A percentile compares a stretch with the other conserved stretches of the same genome.
These are phyloP conservation scores for Parnassius glacialis DNA, from an alignment of 2,888 invertebrate genomes.

Conservation along the genomic window DNA sequence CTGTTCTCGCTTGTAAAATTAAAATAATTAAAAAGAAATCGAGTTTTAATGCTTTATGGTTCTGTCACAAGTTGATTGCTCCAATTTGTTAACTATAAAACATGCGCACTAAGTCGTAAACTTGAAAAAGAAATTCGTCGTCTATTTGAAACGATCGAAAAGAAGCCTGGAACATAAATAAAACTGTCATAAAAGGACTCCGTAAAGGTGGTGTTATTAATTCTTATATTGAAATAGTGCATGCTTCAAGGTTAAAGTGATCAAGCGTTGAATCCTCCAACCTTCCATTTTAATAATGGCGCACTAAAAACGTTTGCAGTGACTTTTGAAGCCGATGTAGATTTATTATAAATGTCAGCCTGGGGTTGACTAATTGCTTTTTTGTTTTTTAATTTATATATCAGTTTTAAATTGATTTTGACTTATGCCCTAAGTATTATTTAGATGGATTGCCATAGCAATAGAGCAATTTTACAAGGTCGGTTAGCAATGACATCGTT, in stretches of 20 bases:
- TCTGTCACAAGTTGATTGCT: slow-evolving; percentile 57
- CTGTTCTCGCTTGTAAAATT: slow-evolving; percentile 3
- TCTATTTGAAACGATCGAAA: slow-evolving; percentile 46
- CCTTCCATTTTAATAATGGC: slow-evolving; percentile 11
- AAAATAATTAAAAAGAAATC: slow-evolving; percentile 10
- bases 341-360: slow-evolving; percentile 9
- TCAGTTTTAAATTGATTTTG: slow-evolving; percentile 10
- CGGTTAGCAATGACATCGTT: no score
- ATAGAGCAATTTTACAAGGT: no score
- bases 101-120: slow-evolving; percentile 51
- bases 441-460: slow-evolving; percentile 4
- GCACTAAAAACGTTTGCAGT: slow-evolving; percentile 11
- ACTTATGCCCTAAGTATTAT: slow-evolving; percentile 4
- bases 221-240: slow-evolving; percentile 28
- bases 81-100: slow-evolving; percentile 70
- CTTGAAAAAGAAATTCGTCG: slow-evolving; percentile 40
- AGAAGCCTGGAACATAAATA: slow-evolving; percentile 40
- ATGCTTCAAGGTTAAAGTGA: slow-evolving; percentile 16
- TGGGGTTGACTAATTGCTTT: slow-evolving; percentile 9
- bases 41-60: slow-evolving; percentile 47
- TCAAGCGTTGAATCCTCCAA: slow-evolving; percentile 7
- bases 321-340: slow-evolving; percentile 7
- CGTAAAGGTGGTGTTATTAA: slow-evolving; percentile 27
- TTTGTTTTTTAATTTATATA: not conserved
- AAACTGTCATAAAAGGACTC: slow-evolving; percentile 50